Percentiles rank a stretch among this genome's conserved stretches.
phyloP scores from a whole-genome alignment of 2,113 vertebrate species.

The Dendrocopos noguchii region DNA sequence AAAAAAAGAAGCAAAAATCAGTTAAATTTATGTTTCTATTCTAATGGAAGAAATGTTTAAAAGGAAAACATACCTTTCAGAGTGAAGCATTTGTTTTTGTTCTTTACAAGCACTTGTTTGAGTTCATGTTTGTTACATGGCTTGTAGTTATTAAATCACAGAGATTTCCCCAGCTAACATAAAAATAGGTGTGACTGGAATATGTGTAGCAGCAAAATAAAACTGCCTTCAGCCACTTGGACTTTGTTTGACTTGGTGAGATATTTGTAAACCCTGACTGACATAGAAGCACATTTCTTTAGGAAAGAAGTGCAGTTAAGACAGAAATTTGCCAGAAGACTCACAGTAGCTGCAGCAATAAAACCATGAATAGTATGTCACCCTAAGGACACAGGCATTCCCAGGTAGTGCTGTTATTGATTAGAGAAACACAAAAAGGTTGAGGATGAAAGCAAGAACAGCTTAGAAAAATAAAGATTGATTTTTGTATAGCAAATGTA shows the following conservation, averaged over 20 bases:
- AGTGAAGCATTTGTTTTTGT: conserved; percentile 56
- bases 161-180: conserved; percentile 32
- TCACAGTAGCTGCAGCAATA: conserved; percentile 30
- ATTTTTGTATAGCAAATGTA: neutral
- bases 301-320: conserved; percentile 25
- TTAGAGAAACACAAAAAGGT: neutral
- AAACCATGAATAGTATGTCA: neutral
- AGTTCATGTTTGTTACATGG: conserved; percentile 46
- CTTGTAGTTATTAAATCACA: conserved; percentile 56
- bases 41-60: conserved; percentile 50
- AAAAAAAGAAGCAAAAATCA: conserved; percentile 21
- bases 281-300: conserved; percentile 49
- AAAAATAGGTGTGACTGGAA: conserved; percentile 58
- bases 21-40: conserved; percentile 52
- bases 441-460: neutral
- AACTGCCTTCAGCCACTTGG: conserved; percentile 36
- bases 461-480: neutral
- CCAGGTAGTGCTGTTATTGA: neutral
- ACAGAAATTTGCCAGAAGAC: conserved; percentile 36
- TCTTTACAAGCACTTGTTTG: conserved; percentile 49
- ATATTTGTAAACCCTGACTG: conserved; percentile 42
- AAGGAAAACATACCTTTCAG: conserved; percentile 60
- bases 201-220: conserved; percentile 39
- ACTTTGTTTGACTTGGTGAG: conserved; percentile 19
- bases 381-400: neutral